Evolutionary conservation across 53 echinoderm and acorn worm genomes (phyloP).

Genomic region (Temnopleurus reevesii): DNA sequence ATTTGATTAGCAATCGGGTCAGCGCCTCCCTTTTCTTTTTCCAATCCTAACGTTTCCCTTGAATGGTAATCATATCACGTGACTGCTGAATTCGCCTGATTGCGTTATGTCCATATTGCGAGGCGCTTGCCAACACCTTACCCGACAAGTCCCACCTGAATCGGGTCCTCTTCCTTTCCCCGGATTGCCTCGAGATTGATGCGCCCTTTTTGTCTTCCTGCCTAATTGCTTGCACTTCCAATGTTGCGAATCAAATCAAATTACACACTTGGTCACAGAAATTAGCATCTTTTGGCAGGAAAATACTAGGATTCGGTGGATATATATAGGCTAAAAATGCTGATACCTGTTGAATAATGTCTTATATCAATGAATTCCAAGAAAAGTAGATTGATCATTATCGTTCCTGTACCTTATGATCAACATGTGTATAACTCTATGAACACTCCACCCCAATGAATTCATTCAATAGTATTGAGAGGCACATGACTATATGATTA

Average conservation of each 20-base stretch:
- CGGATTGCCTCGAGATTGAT: neutral
- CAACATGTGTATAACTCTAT: too few species aligned
- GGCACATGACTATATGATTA: too few species aligned
- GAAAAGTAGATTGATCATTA: neutral
- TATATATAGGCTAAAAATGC: conserved; percentile 27
- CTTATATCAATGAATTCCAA: neutral
- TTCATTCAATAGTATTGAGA: neutral
- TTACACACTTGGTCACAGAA: conserved; percentile 20
- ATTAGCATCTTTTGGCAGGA: conserved; percentile 50
- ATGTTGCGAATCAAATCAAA: conserved; percentile 57
- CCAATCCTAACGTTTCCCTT: conserved; percentile 9
- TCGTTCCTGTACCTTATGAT: too few species aligned
- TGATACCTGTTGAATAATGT: neutral
- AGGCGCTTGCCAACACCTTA: conserved; percentile 1
- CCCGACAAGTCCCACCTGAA: conserved; percentile 35
- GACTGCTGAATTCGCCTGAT: conserved; percentile 51
- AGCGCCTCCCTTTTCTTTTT: conserved; percentile 18
- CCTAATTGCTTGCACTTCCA: conserved; percentile 58
- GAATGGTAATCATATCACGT: conserved; percentile 42
- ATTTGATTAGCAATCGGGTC: conserved; percentile 49
- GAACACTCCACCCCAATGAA: neutral
- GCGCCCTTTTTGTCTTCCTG: conserved; percentile 2
- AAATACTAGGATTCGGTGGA: neutral
- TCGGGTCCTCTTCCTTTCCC: conserved; percentile 21
- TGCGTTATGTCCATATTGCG: conserved; percentile 43